phyloP scores from a whole-genome alignment of 2,113 vertebrate genomes.

The Gadus chalcogrammus region DNA sequence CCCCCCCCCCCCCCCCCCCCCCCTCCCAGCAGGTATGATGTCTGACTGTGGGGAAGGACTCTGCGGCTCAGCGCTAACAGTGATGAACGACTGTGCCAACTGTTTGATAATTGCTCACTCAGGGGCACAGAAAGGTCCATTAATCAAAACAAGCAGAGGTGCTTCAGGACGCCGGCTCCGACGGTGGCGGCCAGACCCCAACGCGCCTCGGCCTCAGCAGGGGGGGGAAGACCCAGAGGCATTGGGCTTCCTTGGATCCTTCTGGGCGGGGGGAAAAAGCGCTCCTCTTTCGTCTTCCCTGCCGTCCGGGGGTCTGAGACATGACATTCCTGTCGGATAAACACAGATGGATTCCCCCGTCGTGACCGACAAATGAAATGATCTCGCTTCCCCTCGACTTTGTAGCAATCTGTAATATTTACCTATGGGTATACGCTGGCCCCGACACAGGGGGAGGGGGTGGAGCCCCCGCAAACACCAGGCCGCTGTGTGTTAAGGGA shows the following conservation, averaged over 20 bases:
- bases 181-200: conserved; percentile 45
- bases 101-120: conserved; percentile 81
- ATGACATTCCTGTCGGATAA: conserved; percentile 3
- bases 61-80: conserved; percentile 61
- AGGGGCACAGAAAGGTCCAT: conserved; percentile 78
- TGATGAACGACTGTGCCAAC: conserved; percentile 76
- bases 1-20: conserved; percentile 10
- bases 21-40: conserved; percentile 55
- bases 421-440: conserved; percentile 20
- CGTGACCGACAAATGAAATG: conserved; percentile 29
- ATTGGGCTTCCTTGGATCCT: conserved; percentile 34
- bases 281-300: conserved; percentile 30
- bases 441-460: neutral
- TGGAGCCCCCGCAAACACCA: neutral
- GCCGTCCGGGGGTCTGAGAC: conserved; percentile 18
- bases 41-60: conserved; percentile 51
- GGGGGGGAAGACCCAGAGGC: conserved; percentile 41
- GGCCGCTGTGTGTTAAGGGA: neutral
- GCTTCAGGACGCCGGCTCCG: conserved; percentile 57
- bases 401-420: conserved; percentile 31
- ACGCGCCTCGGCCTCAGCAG: conserved; percentile 15
- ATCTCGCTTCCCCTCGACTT: conserved; percentile 27
- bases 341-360: conserved; percentile 14
- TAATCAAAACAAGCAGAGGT: conserved; percentile 75
- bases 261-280: conserved; percentile 29